Conservation (phyloP, 2,113 vertebrate species). For the Merops nubicus region DNA sequence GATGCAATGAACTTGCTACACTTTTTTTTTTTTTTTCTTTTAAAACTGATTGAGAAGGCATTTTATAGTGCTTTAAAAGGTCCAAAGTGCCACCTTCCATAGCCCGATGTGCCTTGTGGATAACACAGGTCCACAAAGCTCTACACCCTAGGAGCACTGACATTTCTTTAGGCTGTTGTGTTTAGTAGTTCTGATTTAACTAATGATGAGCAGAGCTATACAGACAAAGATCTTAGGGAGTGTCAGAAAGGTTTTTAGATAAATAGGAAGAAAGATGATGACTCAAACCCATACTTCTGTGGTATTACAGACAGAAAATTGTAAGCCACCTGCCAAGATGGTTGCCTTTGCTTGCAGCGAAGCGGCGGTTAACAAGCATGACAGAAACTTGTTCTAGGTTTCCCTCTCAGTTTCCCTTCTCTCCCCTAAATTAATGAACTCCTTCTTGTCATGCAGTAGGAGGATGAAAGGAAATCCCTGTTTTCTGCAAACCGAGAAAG, state of each 20-base stretch:
- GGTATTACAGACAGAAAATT: neutral
- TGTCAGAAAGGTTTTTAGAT: neutral
- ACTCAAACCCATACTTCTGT: neutral
- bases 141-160: neutral
- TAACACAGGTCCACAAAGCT: neutral
- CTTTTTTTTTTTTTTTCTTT: neutral
- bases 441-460: neutral
- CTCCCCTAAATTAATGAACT: neutral
- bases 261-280: neutral
- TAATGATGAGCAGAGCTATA: neutral
- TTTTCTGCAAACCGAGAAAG: neutral
- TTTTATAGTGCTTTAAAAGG: neutral
- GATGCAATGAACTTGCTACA: neutral
- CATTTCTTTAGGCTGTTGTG: neutral
- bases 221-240: neutral
- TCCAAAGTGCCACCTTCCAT: neutral
- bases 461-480: neutral
- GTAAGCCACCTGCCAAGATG: neutral
- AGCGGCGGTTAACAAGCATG: neutral
- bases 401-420: neutral
- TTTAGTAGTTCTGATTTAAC: neutral
- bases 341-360: neutral
- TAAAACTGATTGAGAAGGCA: neutral
- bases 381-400: constrained; percentile 3
- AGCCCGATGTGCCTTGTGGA: neutral